Base-by-base conservation (phyloP, 2,888 invertebrate genomes). In the Clitarchus hookeri region DNA sequence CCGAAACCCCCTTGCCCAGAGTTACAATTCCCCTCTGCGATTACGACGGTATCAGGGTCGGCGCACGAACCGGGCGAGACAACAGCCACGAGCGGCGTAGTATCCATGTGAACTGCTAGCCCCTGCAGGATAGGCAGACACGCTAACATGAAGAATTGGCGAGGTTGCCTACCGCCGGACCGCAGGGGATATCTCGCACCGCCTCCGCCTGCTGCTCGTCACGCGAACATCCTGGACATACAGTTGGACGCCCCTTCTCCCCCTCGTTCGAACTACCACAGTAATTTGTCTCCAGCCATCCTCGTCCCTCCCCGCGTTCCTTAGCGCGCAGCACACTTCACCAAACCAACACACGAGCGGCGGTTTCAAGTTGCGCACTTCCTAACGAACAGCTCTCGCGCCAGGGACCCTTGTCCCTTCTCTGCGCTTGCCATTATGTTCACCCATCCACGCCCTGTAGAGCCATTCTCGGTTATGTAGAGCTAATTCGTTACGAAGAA, bases 301-400 rank as follows among this genome's bases (percentile, higher is more conserved):
- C 65, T 65, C 65, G 0, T 65, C 65, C 8, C 16, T 65, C 65
- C 16, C 16, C 65, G 8, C 8, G 1, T 6, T 23, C 65, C 16
- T 19, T 23, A 48, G 13, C n/a, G 0, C n/a, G 65, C n/a, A 19
- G 53, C 12, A 53, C 53, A 36, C 36, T 36, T 36, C 36, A 36
- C 48, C 11, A 48, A 48, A 19, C 65, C 65, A 19, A 11, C 8
- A 11, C 65, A 8, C 65, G 65, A 65, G 65, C 16, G 65, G 65
- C 65, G 65, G 11, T 65, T n/a, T 65, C 65, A 65, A 65, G 65
- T 65, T 65, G 65, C 65, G 65, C 65, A 65, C 65, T 65, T 65
- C 65, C 65, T 65, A 65, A 65, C 65, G 65, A 65, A 65, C n/a
- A 23, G 19, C 53, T 53, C 65, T 16, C 19, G 19, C 65, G 19